A percentile compares a stretch with the other conserved stretches of the same genome.
These are phyloP conservation scores for Augochlora pura DNA, from an alignment of 1,140 invertebrate genomes.

Conservation along the genomic window DNA sequence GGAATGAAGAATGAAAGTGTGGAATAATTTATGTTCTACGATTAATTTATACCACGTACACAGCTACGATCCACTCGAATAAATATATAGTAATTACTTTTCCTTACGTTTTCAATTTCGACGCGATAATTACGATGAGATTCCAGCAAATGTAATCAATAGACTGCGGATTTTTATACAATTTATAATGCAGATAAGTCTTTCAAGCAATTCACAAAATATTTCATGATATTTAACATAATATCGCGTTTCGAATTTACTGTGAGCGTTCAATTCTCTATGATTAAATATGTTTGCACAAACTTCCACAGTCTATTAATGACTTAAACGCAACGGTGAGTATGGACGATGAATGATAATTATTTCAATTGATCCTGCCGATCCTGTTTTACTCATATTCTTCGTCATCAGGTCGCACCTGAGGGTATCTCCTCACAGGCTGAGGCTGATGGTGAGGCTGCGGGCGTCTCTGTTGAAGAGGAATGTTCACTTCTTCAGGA, in stretches of 20 bases:
- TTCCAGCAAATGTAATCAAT: constrained; percentile 2
- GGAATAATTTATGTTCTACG: constrained; percentile 20
- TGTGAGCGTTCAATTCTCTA: too few relatives aligned
- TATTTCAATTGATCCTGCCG: constrained; percentile 11
- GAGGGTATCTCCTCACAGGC: constrained; percentile 75
- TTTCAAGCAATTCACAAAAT: too few relatives aligned
- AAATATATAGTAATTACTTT: constrained; percentile 15
- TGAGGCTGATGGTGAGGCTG: constrained; percentile 54
- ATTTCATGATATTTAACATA: too few relatives aligned
- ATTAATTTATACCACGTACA: constrained; percentile 28
- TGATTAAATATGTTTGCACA: too few relatives aligned
- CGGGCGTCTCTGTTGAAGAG: constrained; percentile 87
- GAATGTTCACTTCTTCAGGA: constrained; percentile 92
- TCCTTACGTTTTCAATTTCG: not conserved
- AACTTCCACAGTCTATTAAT: constrained; percentile 8
- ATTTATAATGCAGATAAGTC: too few relatives aligned
- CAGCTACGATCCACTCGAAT: constrained; percentile 31
- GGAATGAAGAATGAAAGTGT: not conserved
- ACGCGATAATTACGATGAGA: constrained; percentile 7
- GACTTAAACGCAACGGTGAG: constrained; percentile 10
- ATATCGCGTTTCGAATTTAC: too few relatives aligned
- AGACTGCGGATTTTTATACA: too few relatives aligned
- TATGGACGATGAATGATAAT: constrained; percentile 38
- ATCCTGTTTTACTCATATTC: constrained; percentile 74
- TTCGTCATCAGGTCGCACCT: constrained; percentile 77